phyloP scores from a whole-genome alignment of 2,797 vertebrate species.

The Poeciliopsis paucimaculata region DNA sequence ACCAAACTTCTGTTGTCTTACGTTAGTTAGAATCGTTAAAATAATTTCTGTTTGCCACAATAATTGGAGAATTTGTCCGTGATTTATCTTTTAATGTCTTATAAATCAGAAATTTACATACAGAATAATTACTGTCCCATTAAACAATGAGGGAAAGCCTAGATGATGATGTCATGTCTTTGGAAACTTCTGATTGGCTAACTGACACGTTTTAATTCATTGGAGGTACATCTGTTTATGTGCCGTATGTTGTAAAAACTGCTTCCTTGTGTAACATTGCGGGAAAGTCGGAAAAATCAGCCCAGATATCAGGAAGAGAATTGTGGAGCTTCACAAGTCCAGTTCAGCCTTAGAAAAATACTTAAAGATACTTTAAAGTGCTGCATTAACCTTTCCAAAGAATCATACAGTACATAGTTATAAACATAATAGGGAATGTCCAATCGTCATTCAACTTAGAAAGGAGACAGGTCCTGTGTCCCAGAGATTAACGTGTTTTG shows the following conservation, averaged over 20 bases:
- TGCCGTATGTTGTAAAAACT: background rate
- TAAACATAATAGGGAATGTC: background rate
- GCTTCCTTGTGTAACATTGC: background rate
- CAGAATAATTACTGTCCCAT: background rate
- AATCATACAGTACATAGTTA: background rate
- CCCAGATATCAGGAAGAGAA: background rate
- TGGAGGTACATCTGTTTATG: background rate
- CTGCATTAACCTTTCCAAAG: background rate
- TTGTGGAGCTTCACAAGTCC: background rate
- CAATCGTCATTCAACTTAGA: background rate
- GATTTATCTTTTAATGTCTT: background rate
- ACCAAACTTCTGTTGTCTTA: background rate
- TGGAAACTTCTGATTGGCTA: background rate
- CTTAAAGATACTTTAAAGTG: background rate
- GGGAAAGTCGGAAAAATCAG: background rate
- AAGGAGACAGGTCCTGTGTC: background rate
- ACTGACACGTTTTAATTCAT: background rate
- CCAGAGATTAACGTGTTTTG: background rate
- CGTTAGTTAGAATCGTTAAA: background rate
- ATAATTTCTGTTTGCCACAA: background rate
- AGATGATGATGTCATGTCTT: background rate
- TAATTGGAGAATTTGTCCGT: background rate
- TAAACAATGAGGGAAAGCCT: background rate
- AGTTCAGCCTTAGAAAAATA: background rate
- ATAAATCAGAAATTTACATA: background rate